A percentile compares a stretch with the other conserved stretches of the same genome.
These are phyloP conservation scores for Pygmarrhopalites habei DNA, from an alignment of 1,140 invertebrate genomes.

Conservation along the genomic window DNA sequence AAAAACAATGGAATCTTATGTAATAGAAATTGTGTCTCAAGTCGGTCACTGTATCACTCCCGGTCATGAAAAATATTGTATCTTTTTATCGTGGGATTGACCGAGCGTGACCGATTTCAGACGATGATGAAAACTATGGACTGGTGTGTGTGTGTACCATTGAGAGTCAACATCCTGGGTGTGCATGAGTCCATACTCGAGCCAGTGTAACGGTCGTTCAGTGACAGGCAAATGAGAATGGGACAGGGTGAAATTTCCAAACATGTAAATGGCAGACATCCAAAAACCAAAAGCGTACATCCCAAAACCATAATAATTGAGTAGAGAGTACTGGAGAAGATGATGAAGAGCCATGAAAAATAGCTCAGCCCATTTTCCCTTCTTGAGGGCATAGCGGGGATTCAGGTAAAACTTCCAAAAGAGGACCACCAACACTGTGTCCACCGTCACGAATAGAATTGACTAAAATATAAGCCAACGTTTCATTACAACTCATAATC, in stretches of 20 bases:
- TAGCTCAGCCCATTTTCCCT: constrained; percentile 16
- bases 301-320: constrained; percentile 27
- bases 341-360: constrained; percentile 35
- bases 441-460: constrained; percentile 28
- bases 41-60: too few species aligned
- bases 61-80: too few species aligned
- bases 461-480: too few species aligned
- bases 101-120: too few species aligned
- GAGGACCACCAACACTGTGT: constrained; percentile 33
- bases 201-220: constrained; percentile 20
- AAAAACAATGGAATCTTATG: too few species aligned
- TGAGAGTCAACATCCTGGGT: constrained; percentile 26
- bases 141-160: too few species aligned
- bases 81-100: too few species aligned
- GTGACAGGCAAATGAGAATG: constrained; percentile 34
- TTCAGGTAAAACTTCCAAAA: constrained; percentile 38
- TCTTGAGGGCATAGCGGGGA: constrained; percentile 29
- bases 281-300: constrained; percentile 31
- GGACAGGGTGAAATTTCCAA: constrained; percentile 36
- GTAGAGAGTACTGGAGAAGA: constrained; percentile 30
- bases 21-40: too few species aligned
- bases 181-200: constrained; percentile 29
- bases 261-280: constrained; percentile 35
- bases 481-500: too few species aligned
- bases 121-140: too few species aligned